Evolutionary conservation across 2,888 invertebrate species (phyloP).

Genomic region (Nephrotoma guestfalica): DNA sequence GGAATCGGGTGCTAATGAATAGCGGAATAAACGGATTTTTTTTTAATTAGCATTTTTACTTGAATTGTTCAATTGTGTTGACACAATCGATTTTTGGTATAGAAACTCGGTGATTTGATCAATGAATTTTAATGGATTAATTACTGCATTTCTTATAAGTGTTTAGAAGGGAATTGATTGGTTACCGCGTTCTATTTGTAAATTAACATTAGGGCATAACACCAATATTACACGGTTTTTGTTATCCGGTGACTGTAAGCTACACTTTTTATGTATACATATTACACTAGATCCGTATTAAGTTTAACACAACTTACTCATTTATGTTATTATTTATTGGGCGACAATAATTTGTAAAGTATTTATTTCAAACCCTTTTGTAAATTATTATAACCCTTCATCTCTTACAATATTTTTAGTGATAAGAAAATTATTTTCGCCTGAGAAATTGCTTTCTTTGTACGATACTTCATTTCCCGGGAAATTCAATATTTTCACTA

Average conservation of each 20-base stretch:
- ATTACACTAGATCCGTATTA: no score
- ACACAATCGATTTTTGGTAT: background rate
- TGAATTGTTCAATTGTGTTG: background rate
- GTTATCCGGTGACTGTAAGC: background rate
- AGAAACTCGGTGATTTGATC: background rate
- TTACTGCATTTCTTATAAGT: background rate
- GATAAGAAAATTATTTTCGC: no score
- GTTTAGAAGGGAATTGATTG: background rate
- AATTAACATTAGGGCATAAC: no score
- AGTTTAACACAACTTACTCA: no score
- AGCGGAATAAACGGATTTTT: background rate
- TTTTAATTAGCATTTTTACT: background rate
- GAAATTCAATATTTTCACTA: no score
- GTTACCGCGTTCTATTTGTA: background rate
- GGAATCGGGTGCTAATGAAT: background rate
- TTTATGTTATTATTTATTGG: no score
- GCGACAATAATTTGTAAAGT: no score
- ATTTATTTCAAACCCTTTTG: background rate
- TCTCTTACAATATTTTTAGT: no score
- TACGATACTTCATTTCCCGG: no score
- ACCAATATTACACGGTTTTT: background rate
- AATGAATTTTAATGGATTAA: background rate
- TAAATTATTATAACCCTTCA: no score
- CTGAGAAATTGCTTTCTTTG: no score
- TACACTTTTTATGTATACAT: no score